Evolutionary conservation across 2,888 invertebrate genomes (phyloP), one percentile per base, ranked within the genome.

Genomic region (Ochropacha duplaris): DNA sequence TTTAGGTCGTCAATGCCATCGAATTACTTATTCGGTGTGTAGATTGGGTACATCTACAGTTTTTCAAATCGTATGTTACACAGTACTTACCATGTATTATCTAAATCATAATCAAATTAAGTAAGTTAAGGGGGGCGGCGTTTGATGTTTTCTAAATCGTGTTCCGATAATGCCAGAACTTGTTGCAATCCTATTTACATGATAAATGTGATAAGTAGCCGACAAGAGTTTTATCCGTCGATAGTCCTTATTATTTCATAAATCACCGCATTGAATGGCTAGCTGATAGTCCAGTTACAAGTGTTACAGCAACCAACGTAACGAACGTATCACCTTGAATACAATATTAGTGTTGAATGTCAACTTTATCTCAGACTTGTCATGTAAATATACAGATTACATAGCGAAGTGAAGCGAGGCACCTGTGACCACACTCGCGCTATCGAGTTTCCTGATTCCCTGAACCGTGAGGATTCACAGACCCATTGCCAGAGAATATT

Each of bases 401-500:
- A 28, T 52, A 31, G 24, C 16, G 22, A 31, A 31, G 28, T 19
- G 26, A 26, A 11, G 24, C 28, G 12, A 31, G 12, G 68, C 70
- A 69, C 69, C 71, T 76, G 74, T 68, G 74, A 75, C 72, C 74
- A 64, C 69, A 72, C 58, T 63, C 61, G 54, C 54, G 57, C 54
- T 71, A 72, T 78, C 67, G 57, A 31, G 65, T 77, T 72, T 56
- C 72, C 57, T 55, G 62, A 59, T 57, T 62, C 66, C 61, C 54
- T 68, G 57, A 60, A 67, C 69, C 73, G 66, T 73, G 73, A 68
- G 65, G 60, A 59, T 54, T 60, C 56, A 59, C 65, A 58, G 52
- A 60, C 22, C n/a, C 24, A 50, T 50, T 50, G 50, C 50, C 50
- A 50, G 50, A 9, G 19, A 5, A 44, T 44, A 44, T 44, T 44